Evolutionary conservation across 2,113 vertebrate genomes (phyloP).

Genomic region (Penelope pileata): DNA sequence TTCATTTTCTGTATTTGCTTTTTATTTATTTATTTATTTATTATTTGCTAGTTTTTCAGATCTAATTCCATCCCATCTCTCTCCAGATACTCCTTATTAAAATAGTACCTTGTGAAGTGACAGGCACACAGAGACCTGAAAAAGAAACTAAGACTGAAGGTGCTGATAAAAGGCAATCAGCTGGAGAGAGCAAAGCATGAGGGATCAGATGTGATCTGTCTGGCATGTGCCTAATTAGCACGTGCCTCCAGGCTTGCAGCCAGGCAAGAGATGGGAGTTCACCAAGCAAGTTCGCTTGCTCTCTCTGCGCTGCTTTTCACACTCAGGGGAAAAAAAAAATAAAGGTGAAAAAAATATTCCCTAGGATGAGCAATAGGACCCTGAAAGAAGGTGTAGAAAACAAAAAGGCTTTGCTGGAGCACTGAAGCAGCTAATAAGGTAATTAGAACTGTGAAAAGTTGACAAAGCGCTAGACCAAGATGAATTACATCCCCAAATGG

Average conservation of each 20-base stretch:
- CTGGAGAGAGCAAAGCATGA: not conserved
- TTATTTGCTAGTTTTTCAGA: no score
- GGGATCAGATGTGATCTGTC: not conserved
- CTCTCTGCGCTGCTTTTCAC: not conserved
- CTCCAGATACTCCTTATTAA: not conserved
- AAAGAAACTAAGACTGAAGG: not conserved
- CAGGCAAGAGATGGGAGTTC: not conserved
- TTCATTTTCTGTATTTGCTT: not conserved
- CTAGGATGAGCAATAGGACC: not conserved
- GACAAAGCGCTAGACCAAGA: conserved; percentile 17
- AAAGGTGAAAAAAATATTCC: not conserved
- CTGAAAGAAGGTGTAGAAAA: not conserved
- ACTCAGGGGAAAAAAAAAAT: not conserved
- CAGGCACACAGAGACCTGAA: not conserved
- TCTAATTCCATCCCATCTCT: not conserved
- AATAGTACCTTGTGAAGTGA: conserved; percentile 27
- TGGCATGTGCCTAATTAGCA: conserved; percentile 36
- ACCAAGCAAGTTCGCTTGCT: not conserved
- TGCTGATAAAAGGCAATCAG: conserved; percentile 55
- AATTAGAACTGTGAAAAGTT: conserved; percentile 43
- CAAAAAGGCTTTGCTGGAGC: not conserved
- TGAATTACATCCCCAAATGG: not conserved
- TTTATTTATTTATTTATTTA: no score
- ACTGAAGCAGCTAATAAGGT: conserved; percentile 37
- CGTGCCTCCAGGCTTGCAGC: conserved; percentile 1